These are phyloP conservation scores for Triplophysa dalaica DNA, from an alignment of 2,113 vertebrate species.

Conservation along the genomic window DNA sequence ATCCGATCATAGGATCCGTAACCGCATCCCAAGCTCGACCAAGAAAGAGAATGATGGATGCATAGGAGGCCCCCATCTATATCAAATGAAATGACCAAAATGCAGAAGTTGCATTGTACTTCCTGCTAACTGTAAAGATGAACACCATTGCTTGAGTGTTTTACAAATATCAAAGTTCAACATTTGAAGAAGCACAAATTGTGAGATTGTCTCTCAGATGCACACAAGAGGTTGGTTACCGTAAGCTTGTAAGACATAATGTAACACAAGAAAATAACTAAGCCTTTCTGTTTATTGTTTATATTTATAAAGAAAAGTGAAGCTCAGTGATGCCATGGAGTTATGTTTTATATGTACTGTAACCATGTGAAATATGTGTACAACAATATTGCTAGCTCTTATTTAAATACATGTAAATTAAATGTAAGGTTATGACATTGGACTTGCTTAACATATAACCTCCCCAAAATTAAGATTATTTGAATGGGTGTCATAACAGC, in stretches of 20 bases:
- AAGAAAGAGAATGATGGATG: constrained; percentile 66
- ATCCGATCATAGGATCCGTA: constrained; percentile 66
- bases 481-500: too few species aligned
- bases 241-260: not conserved
- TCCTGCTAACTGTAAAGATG: not conserved
- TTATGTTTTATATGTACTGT: not conserved
- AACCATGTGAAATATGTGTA: not conserved
- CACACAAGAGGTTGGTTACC: not conserved
- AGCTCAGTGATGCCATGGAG: not conserved
- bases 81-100: not conserved
- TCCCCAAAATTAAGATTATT: not conserved
- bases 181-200: not conserved
- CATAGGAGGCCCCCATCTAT: constrained; percentile 60
- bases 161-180: not conserved
- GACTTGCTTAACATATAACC: not conserved
- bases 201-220: not conserved
- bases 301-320: not conserved
- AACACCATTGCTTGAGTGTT: not conserved
- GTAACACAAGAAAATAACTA: not conserved
- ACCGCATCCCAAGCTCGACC: constrained; percentile 68
- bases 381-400: not conserved
- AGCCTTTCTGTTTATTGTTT: not conserved
- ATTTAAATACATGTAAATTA: not conserved
- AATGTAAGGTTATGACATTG: not conserved
- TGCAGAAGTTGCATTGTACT: not conserved